Percentiles rank a stretch among this genome's conserved stretches.
Conservation (phyloP, 2,797 vertebrate species). For the Ambastaia sidthimunki region DNA sequence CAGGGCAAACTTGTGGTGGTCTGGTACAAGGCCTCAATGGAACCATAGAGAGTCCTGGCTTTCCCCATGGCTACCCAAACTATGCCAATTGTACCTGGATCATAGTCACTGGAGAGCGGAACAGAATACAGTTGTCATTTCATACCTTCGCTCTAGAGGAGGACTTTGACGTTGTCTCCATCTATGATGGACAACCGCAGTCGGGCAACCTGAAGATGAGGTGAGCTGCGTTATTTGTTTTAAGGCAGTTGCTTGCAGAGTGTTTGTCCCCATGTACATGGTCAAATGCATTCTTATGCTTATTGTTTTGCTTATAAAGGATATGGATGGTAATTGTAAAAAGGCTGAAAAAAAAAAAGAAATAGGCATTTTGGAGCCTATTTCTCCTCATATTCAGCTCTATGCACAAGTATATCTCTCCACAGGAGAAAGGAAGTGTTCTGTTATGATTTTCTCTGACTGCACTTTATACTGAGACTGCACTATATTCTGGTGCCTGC, state of each 20-base stretch:
- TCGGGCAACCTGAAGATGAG: conserved; percentile 98
- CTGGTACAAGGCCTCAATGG: conserved; percentile 96
- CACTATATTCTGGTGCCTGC: background rate
- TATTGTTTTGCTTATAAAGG: background rate
- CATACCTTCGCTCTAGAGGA: conserved; percentile 95
- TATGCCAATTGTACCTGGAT: conserved; percentile 99
- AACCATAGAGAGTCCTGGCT: conserved; percentile 96
- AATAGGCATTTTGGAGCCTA: background rate
- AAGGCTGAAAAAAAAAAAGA: no score
- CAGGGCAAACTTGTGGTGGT: conserved; percentile 95
- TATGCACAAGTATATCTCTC: conserved; percentile 1
- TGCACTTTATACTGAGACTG: conserved; percentile 25
- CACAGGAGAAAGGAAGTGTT: background rate
- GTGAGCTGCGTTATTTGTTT: conserved; percentile 68
- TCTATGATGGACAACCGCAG: conserved; percentile 95
- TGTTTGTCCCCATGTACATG: background rate
- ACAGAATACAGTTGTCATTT: conserved; percentile 95
- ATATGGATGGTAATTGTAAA: conserved; percentile 19
- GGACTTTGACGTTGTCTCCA: conserved; percentile 96
- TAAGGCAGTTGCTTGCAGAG: background rate
- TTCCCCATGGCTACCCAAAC: conserved; percentile 98
- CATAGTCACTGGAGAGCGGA: conserved; percentile 94
- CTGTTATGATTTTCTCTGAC: conserved; percentile 14
- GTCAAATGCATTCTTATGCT: background rate
- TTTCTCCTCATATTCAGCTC: background rate